Evolutionary conservation across 37 sponge, comb jelly and placozoan genomes (phyloP).

Genomic region (Halichondria panicea): DNA sequence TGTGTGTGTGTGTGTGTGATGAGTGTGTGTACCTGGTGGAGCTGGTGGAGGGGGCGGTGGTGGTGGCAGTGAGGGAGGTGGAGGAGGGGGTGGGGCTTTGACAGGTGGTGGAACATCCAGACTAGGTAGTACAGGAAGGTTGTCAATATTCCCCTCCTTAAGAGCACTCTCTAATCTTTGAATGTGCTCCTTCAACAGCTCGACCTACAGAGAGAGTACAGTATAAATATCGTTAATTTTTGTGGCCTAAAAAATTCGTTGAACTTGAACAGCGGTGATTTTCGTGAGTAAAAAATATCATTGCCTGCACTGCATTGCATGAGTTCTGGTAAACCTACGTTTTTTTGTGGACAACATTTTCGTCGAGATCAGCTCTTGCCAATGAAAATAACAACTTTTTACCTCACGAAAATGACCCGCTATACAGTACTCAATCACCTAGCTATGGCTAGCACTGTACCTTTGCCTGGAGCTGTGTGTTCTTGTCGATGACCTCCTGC

Average conservation of each 20-base stretch:
- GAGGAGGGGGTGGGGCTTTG: conserved; percentile 6
- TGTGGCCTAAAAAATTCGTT: too few relatives aligned
- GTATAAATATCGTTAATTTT: not conserved
- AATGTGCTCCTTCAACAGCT: conserved; percentile 13
- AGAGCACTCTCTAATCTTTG: conserved; percentile 38
- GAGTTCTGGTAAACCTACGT: not conserved
- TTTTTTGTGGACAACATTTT: not conserved
- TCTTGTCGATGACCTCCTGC: conserved; percentile 18
- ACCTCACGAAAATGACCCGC: too few relatives aligned
- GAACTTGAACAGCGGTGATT: too few relatives aligned
- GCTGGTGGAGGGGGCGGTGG: conserved; percentile 12
- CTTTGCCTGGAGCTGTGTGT: conserved; percentile 7
- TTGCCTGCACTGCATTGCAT: too few relatives aligned
- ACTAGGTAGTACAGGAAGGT: conserved; percentile 35
- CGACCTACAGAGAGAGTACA: not conserved
- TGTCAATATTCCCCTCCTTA: conserved; percentile 40
- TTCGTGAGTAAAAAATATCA: too few relatives aligned
- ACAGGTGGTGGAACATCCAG: conserved; percentile 17
- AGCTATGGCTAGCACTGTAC: too few relatives aligned
- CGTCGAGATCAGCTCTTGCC: too few relatives aligned
- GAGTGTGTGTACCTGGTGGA: not conserved
- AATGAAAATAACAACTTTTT: too few relatives aligned
- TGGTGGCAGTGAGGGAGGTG: conserved; percentile 7
- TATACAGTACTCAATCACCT: too few relatives aligned
- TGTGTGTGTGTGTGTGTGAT: not conserved